These are phyloP conservation scores for Thalassaphorura encarpata DNA, from an alignment of 1,140 invertebrate genomes.

Conservation along the genomic window DNA sequence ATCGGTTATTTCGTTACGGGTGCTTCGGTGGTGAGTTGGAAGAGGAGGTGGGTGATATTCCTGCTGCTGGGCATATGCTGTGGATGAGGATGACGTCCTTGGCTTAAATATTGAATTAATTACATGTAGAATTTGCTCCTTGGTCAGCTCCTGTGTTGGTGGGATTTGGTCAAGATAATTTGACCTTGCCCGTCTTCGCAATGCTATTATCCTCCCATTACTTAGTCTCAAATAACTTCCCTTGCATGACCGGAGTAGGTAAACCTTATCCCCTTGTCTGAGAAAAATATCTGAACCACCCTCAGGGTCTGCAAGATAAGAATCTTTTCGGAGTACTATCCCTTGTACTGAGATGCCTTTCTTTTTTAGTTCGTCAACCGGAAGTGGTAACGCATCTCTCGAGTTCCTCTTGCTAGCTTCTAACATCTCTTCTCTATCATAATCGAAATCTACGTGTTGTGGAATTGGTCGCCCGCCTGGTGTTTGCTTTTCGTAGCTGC, in stretches of 20 bases:
- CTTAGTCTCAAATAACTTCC: conserved; percentile 17
- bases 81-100: neutral
- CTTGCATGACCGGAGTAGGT: conserved; percentile 16
- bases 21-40: neutral
- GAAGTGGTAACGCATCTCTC: neutral
- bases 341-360: conserved; percentile 19
- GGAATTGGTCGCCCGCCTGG: neutral
- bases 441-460: neutral
- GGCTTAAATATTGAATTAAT: conserved; percentile 18
- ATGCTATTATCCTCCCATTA: conserved; percentile 16
- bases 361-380: conserved; percentile 13
- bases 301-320: conserved; percentile 19
- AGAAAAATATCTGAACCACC: conserved; percentile 25
- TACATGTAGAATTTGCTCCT: conserved; percentile 18
- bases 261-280: conserved; percentile 21
- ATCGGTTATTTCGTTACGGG: neutral
- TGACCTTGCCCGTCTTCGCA: conserved; percentile 2
- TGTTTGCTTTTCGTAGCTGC: neutral
- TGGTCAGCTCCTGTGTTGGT: conserved; percentile 16
- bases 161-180: conserved; percentile 1
- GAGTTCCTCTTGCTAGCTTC: neutral
- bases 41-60: no score
- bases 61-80: no score
- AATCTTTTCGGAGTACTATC: conserved; percentile 23
- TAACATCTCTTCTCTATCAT: neutral